Conservation (phyloP, 2,797 vertebrate species). For the Clarias fuscus region DNA sequence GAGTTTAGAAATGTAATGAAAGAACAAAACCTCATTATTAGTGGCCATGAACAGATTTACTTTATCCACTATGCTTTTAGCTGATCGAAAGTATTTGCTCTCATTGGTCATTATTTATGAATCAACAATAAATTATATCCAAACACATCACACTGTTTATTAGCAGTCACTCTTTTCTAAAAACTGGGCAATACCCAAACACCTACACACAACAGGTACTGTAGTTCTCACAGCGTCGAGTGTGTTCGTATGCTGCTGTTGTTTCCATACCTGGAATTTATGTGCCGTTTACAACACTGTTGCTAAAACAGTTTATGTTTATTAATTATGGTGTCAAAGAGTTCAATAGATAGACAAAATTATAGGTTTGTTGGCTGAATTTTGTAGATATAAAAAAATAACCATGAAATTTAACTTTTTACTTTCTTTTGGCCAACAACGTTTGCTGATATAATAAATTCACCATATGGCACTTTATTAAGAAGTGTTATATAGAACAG, state of each 20-base stretch:
- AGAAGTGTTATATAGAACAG: background rate
- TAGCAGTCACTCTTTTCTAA: background rate
- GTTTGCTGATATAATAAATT: background rate
- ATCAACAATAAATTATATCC: background rate
- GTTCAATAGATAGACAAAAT: background rate
- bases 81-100: background rate
- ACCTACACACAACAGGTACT: background rate
- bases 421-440: background rate
- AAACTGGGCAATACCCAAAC: background rate
- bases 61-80: background rate
- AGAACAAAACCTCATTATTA: background rate
- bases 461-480: background rate
- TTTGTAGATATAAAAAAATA: background rate
- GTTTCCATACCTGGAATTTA: background rate
- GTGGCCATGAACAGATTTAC: background rate
- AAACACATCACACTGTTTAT: background rate
- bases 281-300: background rate
- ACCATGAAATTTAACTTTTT: too few relatives aligned
- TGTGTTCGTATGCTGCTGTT: background rate
- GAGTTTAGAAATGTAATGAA: background rate
- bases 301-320: slow-evolving; percentile 1
- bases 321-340: background rate
- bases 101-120: background rate
- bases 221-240: background rate
- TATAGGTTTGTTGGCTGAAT: background rate